phyloP scores from a whole-genome alignment of 2,888 invertebrate genomes.

The Diarsia mendica region DNA sequence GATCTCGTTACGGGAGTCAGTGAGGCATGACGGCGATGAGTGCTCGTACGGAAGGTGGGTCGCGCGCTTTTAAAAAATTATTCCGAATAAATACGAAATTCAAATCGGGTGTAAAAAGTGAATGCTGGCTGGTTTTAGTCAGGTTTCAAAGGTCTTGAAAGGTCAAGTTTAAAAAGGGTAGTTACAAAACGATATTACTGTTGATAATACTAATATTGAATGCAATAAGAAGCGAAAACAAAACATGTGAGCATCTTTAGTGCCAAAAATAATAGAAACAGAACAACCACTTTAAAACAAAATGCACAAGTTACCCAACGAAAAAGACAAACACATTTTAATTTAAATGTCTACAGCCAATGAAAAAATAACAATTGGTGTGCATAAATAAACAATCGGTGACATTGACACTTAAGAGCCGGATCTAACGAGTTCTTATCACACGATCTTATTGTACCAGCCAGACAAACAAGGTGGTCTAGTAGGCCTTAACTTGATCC shows the following conservation, averaged over 20 bases:
- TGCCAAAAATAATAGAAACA: not conserved
- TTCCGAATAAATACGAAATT: slow-evolving; percentile 27
- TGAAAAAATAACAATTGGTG: slow-evolving; percentile 52
- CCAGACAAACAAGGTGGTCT: slow-evolving; percentile 51
- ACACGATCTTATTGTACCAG: slow-evolving; percentile 66
- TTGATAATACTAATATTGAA: slow-evolving; percentile 13
- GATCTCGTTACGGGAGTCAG: slow-evolving; percentile 74
- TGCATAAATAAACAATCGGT: slow-evolving; percentile 65
- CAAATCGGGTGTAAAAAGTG: slow-evolving; percentile 20
- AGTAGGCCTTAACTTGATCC: slow-evolving; percentile 61
- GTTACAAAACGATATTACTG: not conserved
- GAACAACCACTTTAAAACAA: not conserved
- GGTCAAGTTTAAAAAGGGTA: not conserved
- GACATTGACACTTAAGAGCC: slow-evolving; percentile 86
- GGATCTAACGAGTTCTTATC: slow-evolving; percentile 80
- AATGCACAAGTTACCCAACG: not conserved
- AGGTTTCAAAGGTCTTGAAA: not conserved
- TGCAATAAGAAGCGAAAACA: not conserved
- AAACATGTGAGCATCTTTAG: not conserved
- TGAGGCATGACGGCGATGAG: slow-evolving; percentile 69
- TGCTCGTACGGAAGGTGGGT: slow-evolving; percentile 61
- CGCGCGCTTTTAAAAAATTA: slow-evolving; percentile 30
- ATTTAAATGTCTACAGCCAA: slow-evolving; percentile 24
- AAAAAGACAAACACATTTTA: slow-evolving; percentile 13
- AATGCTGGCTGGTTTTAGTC: slow-evolving; percentile 14